These are phyloP conservation scores for Artemisiospiza belli DNA, from an alignment of 2,113 vertebrate genomes.

Conservation along the genomic window DNA sequence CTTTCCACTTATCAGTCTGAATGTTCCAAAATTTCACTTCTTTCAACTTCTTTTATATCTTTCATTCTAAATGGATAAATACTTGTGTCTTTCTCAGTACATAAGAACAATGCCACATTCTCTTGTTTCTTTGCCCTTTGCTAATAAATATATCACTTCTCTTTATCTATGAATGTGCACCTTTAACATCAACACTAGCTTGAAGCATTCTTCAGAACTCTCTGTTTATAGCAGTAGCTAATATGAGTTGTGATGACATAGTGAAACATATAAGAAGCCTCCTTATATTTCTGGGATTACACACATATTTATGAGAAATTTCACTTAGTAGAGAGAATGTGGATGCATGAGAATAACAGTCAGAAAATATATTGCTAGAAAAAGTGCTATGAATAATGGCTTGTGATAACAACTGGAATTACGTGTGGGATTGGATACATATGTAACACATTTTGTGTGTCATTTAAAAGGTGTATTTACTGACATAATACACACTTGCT, in stretches of 20 bases:
- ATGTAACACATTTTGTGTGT: neutral
- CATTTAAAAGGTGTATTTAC: neutral
- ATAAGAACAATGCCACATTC: neutral
- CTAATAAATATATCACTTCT: neutral
- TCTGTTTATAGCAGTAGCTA: neutral
- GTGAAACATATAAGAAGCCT: neutral
- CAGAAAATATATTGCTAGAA: neutral
- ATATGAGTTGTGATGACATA: neutral
- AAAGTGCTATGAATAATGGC: neutral
- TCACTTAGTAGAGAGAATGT: neutral
- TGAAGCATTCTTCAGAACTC: neutral
- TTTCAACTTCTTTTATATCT: neutral
- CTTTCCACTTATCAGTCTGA: neutral
- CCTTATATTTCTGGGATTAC: neutral
- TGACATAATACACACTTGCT: neutral
- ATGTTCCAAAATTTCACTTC: neutral
- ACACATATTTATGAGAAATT: neutral
- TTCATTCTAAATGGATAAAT: neutral
- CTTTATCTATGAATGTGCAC: neutral
- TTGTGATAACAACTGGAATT: neutral
- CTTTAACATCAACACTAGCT: neutral
- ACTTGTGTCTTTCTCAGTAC: neutral
- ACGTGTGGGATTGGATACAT: accelerated
- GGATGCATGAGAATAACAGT: neutral
- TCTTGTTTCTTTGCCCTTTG: neutral